Conservation (phyloP, 2,113 vertebrate species). For the Microtus oregoni region DNA sequence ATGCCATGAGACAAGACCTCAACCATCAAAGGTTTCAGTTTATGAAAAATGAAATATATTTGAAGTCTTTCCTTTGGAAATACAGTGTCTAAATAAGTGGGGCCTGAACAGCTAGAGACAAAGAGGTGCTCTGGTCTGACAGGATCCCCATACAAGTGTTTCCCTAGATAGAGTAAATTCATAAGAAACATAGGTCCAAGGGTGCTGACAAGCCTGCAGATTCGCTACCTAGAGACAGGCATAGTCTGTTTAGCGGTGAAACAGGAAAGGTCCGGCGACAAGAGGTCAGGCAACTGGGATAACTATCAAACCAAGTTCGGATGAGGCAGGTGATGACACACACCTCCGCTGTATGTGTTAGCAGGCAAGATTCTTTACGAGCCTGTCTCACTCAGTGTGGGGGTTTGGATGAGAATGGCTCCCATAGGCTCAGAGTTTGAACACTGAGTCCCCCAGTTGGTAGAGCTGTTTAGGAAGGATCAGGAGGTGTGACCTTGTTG, state of each 20-base stretch:
- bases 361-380: neutral
- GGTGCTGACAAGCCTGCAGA: neutral
- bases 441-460: neutral
- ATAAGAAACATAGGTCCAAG: neutral
- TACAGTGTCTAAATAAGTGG: neutral
- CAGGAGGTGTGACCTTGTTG: neutral
- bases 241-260: neutral
- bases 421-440: neutral
- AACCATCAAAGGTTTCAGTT: neutral
- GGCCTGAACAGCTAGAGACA: neutral
- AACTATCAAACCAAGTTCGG: neutral
- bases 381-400: neutral
- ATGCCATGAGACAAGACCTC: neutral
- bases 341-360: neutral
- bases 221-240: neutral
- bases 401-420: neutral
- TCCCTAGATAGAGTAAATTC: neutral
- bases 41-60: neutral
- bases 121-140: too few species aligned
- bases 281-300: neutral
- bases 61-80: neutral
- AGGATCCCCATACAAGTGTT: neutral
- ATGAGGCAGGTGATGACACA: neutral
- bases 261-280: neutral
- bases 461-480: neutral